These are phyloP conservation scores for Pseudobourletiella spinata DNA, from an alignment of 1,140 invertebrate species.

Conservation along the genomic window DNA sequence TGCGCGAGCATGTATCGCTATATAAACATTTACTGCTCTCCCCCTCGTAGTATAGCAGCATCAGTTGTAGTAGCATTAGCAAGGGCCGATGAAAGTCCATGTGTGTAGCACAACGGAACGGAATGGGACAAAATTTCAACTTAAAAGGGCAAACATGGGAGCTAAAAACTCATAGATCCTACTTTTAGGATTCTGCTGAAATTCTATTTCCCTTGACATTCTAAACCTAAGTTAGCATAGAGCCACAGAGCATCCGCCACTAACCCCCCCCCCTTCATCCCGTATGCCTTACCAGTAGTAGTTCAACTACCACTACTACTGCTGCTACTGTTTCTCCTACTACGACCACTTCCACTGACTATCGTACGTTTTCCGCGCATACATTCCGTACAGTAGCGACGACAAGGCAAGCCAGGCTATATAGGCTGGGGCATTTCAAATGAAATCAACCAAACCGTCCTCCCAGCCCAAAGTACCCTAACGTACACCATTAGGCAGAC, in stretches of 20 bases:
- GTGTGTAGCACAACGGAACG: not conserved
- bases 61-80: not conserved
- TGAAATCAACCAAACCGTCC: too few relatives aligned
- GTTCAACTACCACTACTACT: too few relatives aligned
- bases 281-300: too few relatives aligned
- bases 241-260: not conserved
- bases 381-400: too few relatives aligned
- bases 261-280: not conserved
- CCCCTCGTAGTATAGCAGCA: not conserved
- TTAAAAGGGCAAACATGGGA: slow-evolving; percentile 9
- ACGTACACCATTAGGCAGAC: too few relatives aligned
- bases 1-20: not conserved
- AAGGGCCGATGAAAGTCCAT: not conserved
- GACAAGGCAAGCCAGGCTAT: too few relatives aligned
- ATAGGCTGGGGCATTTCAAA: too few relatives aligned
- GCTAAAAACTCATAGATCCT: slow-evolving; percentile 12
- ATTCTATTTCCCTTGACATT: slow-evolving; percentile 27
- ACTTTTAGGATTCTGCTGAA: not conserved
- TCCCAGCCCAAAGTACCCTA: too few relatives aligned
- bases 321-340: too few relatives aligned
- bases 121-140: not conserved
- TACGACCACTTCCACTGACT: too few relatives aligned
- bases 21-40: not conserved
- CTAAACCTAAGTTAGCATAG: slow-evolving; percentile 19
- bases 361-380: too few relatives aligned